Evolutionary conservation across 2,888 invertebrate species (phyloP), one percentile per base, ranked within the genome.

Genomic region (Cerastis rubricosa): DNA sequence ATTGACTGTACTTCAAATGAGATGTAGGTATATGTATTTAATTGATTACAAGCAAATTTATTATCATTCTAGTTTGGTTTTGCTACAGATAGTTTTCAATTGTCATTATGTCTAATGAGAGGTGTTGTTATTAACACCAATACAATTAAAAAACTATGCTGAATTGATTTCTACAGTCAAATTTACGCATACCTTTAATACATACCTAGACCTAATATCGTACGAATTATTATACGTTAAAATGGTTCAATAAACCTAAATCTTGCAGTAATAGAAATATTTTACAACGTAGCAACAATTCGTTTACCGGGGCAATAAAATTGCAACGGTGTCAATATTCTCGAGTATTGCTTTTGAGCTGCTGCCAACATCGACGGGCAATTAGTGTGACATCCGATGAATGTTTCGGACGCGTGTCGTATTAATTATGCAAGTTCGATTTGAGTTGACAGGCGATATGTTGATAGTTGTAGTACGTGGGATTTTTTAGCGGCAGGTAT

Each of bases 311-410:
- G 64, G n/a, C 49, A 45, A 74, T 81, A 40, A 22, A 59, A 81
- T 81, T 83, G 83, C 79, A 82, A 74, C 64, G 63, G 29, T 87
- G 81, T 88, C 89, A 87, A 87, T 87, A 87, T 72, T 78, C 67
- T 77, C 65, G n/a, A 51, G 70, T 59, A 74, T 71, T 64, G 74
- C 68, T 65, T 74, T 89, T 88, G 88, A 86, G 61, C 17, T 69
- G 65, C 40, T 87, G 88, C 88, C 88, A 88, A 84, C 71, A 78
- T 72, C 69, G 78, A 29, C 29, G 45, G 63, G 63, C 87, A 90
- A 90, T 89, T 86, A 90, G 82, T 68, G 71, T 35, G 88, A 85
- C 89, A 86, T 86, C n/a, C 79, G 69, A 84, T 69, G 74, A 86
- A 90, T 87, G 86, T 65, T 76, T 68, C 43, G 9, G 25, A 65